Percentiles rank a stretch among this genome's conserved stretches.
Conservation (phyloP, 2,888 invertebrate species). For the Epinotia ramella region DNA sequence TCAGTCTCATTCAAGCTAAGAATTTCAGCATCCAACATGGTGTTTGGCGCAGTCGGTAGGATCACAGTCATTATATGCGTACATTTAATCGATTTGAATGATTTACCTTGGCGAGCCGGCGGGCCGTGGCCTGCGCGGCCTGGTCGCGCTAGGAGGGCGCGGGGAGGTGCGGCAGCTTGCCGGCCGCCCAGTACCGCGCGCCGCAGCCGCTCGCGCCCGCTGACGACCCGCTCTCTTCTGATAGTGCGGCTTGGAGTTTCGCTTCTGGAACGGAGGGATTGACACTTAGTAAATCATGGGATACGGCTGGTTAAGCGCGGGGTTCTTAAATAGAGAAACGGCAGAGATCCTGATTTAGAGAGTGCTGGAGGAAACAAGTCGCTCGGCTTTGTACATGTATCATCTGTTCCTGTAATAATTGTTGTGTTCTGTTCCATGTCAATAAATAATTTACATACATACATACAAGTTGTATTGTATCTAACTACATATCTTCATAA, state of each 20-base stretch:
- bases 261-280: constrained; percentile 64
- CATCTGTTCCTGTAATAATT: too few species aligned
- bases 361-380: too few species aligned
- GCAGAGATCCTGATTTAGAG: too few species aligned
- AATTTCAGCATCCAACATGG: neutral
- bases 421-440: too few species aligned
- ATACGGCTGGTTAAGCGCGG: too few species aligned
- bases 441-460: too few species aligned
- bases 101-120: constrained; percentile 78
- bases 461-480: too few species aligned
- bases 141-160: constrained; percentile 82
- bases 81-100: too few species aligned
- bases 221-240: constrained; percentile 73
- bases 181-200: constrained; percentile 55
- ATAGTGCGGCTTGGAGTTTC: constrained; percentile 79
- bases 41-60: neutral
- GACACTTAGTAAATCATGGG: neutral
- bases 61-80: neutral
- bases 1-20: too few species aligned
- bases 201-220: constrained; percentile 49
- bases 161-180: constrained; percentile 82
- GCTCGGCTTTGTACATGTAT: too few species aligned
- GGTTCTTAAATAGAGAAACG: too few species aligned
- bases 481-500: neutral
- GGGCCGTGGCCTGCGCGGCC: constrained; percentile 53